Evolutionary conservation across 2,888 invertebrate species (phyloP), one percentile per base, ranked within the genome.

Genomic region (Pseudococcus jackbeardsleyi): DNA sequence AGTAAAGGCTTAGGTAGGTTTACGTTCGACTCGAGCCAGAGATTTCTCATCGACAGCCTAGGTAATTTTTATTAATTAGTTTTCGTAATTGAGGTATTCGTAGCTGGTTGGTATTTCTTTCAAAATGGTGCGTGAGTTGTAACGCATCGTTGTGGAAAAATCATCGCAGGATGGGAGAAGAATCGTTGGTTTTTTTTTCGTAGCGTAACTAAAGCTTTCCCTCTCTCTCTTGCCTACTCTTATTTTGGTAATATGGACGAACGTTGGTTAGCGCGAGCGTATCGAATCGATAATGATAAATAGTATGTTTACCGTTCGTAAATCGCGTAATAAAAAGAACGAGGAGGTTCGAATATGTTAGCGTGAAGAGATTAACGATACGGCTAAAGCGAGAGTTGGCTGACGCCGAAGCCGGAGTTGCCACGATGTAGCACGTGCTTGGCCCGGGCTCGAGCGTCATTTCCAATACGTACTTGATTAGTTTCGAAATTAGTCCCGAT

Each of bases 201-300:
- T 42, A 79, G 79, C 79, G 79, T 72, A 72, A 72, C 68, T 72
- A 72, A 72, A 72, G 15, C n/a, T 17, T 33, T 72, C 39, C 26
- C 26, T 33, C 26, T 33, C 26, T 33, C 1, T 33, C 1, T 33
- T 33, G n/a, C n/a, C n/a, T n/a, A n/a, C n/a, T n/a, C n/a, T 33
- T 33, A 33, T 33, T 33, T 33, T 33, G 26, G 26, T 33, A 19
- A 42, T 79, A 42, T 79, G 26, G 79, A 8, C 79, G 79, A 79
- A 79, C 79, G 79, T 87, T 50, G 77, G 79, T 87, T 33, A 33
- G 26, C 79, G 87, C 79, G 26, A 87, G 87, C 87, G 79, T 87
- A 79, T 9, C 87, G 77, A 87, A 87, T 87, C 87, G 26, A 79
- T 79, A 79, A 87, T 87, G 87, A 87, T 87, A 79, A 87, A 87